phyloP scores from a whole-genome alignment of 2,888 invertebrate species.

The Heliconius ismenius region DNA sequence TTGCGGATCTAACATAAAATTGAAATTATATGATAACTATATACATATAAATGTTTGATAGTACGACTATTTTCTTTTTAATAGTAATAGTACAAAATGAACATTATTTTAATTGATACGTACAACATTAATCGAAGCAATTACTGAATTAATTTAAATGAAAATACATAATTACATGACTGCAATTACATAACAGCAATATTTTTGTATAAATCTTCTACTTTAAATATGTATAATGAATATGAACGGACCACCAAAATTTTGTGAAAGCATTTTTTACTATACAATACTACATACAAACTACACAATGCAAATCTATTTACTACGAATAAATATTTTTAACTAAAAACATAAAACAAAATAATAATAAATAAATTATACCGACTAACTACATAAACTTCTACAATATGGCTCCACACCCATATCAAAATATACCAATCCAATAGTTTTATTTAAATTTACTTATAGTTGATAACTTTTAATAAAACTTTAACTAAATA shows the following conservation, averaged over 20 bases:
- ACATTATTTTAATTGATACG: not conserved
- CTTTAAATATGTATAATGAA: not conserved
- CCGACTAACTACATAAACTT: not conserved
- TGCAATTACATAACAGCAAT: not conserved
- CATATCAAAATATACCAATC: not conserved
- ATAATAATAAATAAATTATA: not conserved
- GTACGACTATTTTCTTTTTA: not conserved
- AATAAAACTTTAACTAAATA: not conserved
- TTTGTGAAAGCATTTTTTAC: not conserved
- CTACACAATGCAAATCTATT: not conserved
- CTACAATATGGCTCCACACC: not conserved
- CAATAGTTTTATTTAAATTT: not conserved
- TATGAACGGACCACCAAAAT: not conserved
- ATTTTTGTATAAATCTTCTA: not conserved
- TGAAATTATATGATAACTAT: not conserved
- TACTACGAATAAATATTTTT: not conserved
- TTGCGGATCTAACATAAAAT: constrained; percentile 59
- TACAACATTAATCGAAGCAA: not conserved
- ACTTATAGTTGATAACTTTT: not conserved
- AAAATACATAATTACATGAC: not conserved
- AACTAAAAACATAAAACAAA: not conserved
- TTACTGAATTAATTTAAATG: not conserved
- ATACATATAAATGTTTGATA: not conserved
- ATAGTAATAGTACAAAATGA: not conserved
- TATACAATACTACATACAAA: not conserved